phyloP scores from a whole-genome alignment of 1,140 invertebrate genomes.

The Drosophila sp. region DNA sequence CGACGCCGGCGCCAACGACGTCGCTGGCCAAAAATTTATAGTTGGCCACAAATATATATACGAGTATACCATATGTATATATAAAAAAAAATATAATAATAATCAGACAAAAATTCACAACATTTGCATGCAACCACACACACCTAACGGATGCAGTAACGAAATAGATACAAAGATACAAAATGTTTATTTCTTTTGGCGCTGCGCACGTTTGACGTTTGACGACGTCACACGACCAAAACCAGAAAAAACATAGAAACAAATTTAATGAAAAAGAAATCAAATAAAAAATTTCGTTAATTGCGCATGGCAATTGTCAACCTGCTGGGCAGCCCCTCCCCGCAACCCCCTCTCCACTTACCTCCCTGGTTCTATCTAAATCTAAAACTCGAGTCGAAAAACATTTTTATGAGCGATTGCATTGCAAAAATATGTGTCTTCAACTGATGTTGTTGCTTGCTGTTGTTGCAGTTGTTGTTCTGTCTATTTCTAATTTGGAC shows the following conservation, averaged over 20 bases:
- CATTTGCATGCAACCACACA: constrained; percentile 79
- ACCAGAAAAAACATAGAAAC: constrained; percentile 60
- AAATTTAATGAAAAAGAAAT: constrained; percentile 36
- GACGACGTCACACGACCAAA: constrained; percentile 73
- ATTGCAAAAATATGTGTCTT: constrained; percentile 71
- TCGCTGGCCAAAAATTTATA: constrained; percentile 33
- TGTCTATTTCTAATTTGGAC: constrained; percentile 69
- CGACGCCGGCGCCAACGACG: constrained; percentile 11
- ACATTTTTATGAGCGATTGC: constrained; percentile 50
- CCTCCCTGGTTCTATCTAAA: neutral
- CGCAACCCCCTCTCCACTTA: neutral
- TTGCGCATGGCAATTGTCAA: constrained; percentile 67
- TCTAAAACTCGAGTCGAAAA: constrained; percentile 16
- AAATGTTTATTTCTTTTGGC: constrained; percentile 48
- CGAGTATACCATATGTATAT: no score
- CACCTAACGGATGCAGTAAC: constrained; percentile 79
- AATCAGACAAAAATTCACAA: constrained; percentile 68
- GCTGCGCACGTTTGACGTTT: constrained; percentile 73
- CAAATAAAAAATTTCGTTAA: constrained; percentile 57
- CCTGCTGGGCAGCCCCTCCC: neutral
- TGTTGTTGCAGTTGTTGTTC: constrained; percentile 38
- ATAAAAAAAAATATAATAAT: neutral
- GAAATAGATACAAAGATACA: constrained; percentile 57
- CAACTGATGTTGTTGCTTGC: constrained; percentile 6
- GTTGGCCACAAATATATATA: constrained; percentile 32